phyloP scores from a whole-genome alignment of 2,113 vertebrate species.

The Vombatus ursinus region DNA sequence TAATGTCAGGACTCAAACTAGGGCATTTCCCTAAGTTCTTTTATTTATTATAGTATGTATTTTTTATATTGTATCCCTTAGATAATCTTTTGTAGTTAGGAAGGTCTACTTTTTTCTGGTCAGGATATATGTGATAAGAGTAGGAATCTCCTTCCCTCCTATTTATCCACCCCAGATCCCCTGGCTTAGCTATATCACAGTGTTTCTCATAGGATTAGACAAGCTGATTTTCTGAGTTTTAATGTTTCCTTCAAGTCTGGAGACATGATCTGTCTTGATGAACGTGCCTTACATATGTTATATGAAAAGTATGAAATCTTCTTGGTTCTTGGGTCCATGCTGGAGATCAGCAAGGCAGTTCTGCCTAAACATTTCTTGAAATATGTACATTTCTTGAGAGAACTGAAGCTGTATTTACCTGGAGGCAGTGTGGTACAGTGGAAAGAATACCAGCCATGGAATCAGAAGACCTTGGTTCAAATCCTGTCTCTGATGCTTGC shows the following conservation, averaged over 20 bases:
- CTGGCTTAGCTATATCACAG: slow-evolving; percentile 22
- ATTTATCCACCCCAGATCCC: slow-evolving; percentile 46
- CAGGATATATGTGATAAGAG: slow-evolving; percentile 32
- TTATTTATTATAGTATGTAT: background rate
- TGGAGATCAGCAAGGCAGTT: slow-evolving; percentile 25
- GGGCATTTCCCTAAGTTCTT: background rate
- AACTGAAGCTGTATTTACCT: slow-evolving; percentile 38
- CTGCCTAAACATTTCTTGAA: background rate
- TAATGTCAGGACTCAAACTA: slow-evolving; percentile 16
- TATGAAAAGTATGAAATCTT: slow-evolving; percentile 21
- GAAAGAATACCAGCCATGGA: background rate
- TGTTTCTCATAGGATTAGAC: slow-evolving; percentile 11
- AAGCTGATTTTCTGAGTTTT: background rate
- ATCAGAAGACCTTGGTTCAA: background rate
- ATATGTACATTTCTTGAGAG: slow-evolving; percentile 45
- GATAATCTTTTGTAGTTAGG: slow-evolving; percentile 32
- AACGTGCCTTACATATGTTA: background rate
- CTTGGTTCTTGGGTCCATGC: slow-evolving; percentile 31
- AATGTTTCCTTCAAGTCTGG: background rate
- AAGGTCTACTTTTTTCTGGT: slow-evolving; percentile 53
- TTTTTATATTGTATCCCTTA: slow-evolving; percentile 37
- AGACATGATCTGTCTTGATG: background rate
- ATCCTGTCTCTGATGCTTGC: background rate
- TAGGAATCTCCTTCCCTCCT: slow-evolving; percentile 19
- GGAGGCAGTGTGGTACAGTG: background rate